These are phyloP conservation scores for Ctenoplectra terminalis DNA, from an alignment of 1,140 invertebrate species.

Conservation along the genomic window DNA sequence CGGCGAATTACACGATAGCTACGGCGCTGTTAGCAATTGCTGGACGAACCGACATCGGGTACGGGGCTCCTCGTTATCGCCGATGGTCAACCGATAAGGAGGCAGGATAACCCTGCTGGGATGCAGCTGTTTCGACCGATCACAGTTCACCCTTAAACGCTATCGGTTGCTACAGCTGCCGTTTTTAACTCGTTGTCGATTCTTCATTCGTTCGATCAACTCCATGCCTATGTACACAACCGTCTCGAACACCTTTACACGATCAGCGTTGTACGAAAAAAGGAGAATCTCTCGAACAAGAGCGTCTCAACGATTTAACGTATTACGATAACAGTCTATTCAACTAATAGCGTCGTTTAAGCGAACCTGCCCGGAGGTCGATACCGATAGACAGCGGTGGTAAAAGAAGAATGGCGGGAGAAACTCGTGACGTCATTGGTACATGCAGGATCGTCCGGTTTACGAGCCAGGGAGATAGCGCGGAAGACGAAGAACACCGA, in stretches of 20 bases:
- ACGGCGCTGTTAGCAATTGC: slow-evolving; percentile 10
- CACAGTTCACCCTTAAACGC: slow-evolving; percentile 64
- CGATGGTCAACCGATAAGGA: slow-evolving; percentile 65
- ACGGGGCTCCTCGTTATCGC: slow-evolving; percentile 49
- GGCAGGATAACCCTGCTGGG: slow-evolving; percentile 55
- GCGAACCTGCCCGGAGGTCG: slow-evolving; percentile 40
- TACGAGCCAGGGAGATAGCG: slow-evolving; percentile 28
- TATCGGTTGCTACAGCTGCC: slow-evolving; percentile 59
- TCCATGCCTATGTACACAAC: too few relatives aligned
- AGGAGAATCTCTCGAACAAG: too few relatives aligned
- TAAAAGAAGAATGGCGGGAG: slow-evolving; percentile 34
- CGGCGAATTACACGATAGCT: slow-evolving; percentile 25
- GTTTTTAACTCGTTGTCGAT: neutral
- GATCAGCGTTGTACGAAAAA: too few relatives aligned
- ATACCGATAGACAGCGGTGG: slow-evolving; percentile 13
- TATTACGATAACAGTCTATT: slow-evolving; percentile 29
- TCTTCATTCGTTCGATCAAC: neutral
- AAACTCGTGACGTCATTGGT: slow-evolving; percentile 46
- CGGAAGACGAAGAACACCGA: slow-evolving; percentile 1
- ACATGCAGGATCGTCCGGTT: slow-evolving; percentile 45
- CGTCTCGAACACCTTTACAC: too few relatives aligned
- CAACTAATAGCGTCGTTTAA: slow-evolving; percentile 54
- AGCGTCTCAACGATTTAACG: slow-evolving; percentile 25
- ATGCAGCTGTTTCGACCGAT: slow-evolving; percentile 74
- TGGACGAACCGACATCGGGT: neutral